Base-by-base conservation (phyloP, 2,888 invertebrate species). In the Diogma glabrata region DNA sequence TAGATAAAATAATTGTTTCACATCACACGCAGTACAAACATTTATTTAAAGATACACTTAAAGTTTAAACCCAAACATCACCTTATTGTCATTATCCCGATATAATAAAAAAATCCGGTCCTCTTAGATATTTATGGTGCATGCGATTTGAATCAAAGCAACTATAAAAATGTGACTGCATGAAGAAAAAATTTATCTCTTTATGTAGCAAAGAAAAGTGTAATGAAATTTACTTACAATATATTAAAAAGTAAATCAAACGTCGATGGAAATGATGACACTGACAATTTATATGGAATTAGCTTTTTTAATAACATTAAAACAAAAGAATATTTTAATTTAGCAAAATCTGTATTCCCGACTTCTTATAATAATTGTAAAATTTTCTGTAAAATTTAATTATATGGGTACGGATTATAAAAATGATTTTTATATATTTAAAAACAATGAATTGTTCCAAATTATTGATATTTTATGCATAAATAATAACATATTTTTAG, bases 61-160 rank as follows among this genome's bases (percentile, higher is more conserved):
- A n/a, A n/a, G n/a, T n/a, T n/a, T 9, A 55, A 55, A 50, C 55
- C 53, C 17, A 55, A 52, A 28, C 49, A 46, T 38, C 55, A 53
- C 28, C 51, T 53, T 49, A 49, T 53, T 20, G 19, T 5, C 52
- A 53, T 33, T 55, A 52, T 33, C 46, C 49, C 16, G 50, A 49
- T 23, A 46, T 52, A 10, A 53, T 53, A 46, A 33, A 50, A 6
- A 50, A 30, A 12, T 49, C 28, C 40, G 49, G 51, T 38, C 53
- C 54, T 38, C 22, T 52, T 10, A 54, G 28, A 38, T 28, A 51
- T 33, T 51, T 53, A 26, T 54, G 54, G 52, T 49, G 52, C 33
- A 54, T 54, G 48, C 51, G 53, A 9, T 53, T 55, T 48, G 49
- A 52, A 26, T 48, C 53, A 8, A 49, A 52, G 14, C 24, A 43